phyloP scores from a whole-genome alignment of 2,113 vertebrate species.

The Seriola dumerili region DNA sequence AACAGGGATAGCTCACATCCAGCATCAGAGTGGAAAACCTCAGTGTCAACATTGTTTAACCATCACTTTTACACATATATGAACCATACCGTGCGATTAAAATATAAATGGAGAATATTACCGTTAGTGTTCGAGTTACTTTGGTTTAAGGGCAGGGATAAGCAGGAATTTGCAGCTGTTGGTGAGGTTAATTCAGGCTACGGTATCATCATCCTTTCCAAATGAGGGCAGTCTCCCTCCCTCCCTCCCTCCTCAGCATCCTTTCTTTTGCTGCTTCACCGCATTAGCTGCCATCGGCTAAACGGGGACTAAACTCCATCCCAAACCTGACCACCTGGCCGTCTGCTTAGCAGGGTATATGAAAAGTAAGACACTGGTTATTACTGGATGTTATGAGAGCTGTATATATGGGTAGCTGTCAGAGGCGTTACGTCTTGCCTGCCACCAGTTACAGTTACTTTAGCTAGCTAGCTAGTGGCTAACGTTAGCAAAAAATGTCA shows the following conservation, averaged over 20 bases:
- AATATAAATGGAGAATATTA: not conserved
- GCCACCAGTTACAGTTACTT: not conserved
- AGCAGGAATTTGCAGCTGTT: not conserved
- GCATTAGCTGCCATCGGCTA: conserved; percentile 48
- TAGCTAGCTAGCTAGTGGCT: conserved; percentile 45
- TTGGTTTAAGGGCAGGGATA: not conserved
- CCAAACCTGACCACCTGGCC: not conserved
- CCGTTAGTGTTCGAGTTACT: not conserved
- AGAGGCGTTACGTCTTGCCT: not conserved
- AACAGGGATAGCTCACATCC: not conserved
- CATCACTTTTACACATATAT: not conserved
- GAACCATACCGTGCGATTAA: not conserved
- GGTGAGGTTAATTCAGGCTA: conserved; percentile 37
- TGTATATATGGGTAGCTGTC: not conserved
- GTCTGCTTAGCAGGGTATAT: not conserved
- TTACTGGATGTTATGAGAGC: not conserved
- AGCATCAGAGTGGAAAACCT: not conserved
- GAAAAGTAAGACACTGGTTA: conserved; percentile 13
- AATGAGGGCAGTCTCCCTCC: conserved; percentile 43
- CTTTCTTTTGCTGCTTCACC: conserved; percentile 14
- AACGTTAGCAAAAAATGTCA: conserved; percentile 30
- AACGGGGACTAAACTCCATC: conserved; percentile 18
- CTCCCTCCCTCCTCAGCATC: conserved; percentile 45
- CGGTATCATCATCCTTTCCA: conserved; percentile 31
- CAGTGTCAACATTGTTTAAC: not conserved